Evolutionary conservation across 1,140 invertebrate species (phyloP), one percentile per base, ranked within the genome.

Genomic region (Ectropis grisescens): DNA sequence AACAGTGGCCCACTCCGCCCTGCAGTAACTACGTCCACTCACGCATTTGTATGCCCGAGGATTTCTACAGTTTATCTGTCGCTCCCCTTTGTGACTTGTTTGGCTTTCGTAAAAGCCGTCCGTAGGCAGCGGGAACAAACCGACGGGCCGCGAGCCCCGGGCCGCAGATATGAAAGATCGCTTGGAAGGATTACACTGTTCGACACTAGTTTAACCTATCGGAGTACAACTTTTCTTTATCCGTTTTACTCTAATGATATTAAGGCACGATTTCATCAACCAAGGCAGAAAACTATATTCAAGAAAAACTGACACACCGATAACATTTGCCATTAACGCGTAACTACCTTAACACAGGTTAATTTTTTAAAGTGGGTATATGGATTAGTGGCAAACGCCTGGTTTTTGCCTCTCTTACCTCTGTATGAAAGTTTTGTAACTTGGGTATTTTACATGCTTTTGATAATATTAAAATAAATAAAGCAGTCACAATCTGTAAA

Each of bases 31-130:
- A n/a, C n/a, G n/a, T n/a, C n/a, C n/a, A n/a, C n/a, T n/a, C 29
- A 25, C 37, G 33, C 38, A 45, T 46, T 46, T 42, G 46, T 46
- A 40, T 43, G 42, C 42, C 25, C 29, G 31, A 27, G 38, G 41
- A 45, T 45, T 54, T 54, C n/a, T 37, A 45, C 41, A 47, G 44
- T 43, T 53, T 47, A 53, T 47, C 41, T 39, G 16, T 24, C 37
- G 34, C 25, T 30, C 44, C 39, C n/a, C 34, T 52, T 52, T 52
- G 44, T 46, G 36, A 37, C 34, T 47, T 47, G 40, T 52, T 52
- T 35, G 34, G 40, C 33, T 43, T 39, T 33, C 16, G 6, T 8
- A 11, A 29, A 35, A 41, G 25, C 26, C 37, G 16, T 26, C 12
- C 30, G 33, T 25, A 40, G 39, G 40, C 33, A 41, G 29, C 31